A percentile compares a stretch with the other conserved stretches of the same genome.
Conservation (phyloP, 2,888 invertebrate species). For the Rhynchonema sp. region DNA sequence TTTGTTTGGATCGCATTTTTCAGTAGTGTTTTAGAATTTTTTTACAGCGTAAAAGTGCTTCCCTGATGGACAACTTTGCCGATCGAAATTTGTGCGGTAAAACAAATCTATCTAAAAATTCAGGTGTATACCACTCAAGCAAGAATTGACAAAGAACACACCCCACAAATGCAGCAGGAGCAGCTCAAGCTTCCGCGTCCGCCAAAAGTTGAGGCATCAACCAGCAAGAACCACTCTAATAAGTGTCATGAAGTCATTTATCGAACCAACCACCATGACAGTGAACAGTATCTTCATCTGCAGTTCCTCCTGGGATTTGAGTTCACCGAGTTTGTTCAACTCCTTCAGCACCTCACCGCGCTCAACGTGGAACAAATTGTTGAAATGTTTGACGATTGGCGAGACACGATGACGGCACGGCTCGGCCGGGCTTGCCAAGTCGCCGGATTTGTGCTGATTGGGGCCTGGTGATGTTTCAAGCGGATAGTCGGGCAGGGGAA, state of each 20-base stretch:
- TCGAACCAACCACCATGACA: slow-evolving; percentile 72
- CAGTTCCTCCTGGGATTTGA: slow-evolving; percentile 62
- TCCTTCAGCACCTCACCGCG: slow-evolving; percentile 67
- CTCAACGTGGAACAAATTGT: slow-evolving; percentile 31
- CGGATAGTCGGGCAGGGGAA: neutral
- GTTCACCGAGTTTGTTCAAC: slow-evolving; percentile 54
- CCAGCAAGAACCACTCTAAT: neutral
- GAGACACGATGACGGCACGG: neutral
- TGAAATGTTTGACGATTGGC: neutral
- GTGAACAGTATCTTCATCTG: slow-evolving; percentile 89
- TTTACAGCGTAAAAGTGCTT: neutral
- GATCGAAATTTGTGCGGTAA: neutral
- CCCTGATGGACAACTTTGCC: too few species aligned
- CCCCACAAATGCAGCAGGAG: too few species aligned
- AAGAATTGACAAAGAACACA: neutral
- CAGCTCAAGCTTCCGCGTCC: too few species aligned
- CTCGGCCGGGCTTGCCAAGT: too few species aligned
- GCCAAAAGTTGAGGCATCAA: too few species aligned
- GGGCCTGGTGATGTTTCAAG: too few species aligned
- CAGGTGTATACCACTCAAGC: neutral
- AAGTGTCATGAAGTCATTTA: neutral
- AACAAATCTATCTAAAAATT: neutral
- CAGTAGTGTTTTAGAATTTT: neutral
- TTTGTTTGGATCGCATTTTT: neutral
- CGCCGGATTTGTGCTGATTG: too few species aligned